These are phyloP conservation scores for Vidua macroura DNA, from an alignment of 2,113 vertebrate genomes.

Conservation along the genomic window DNA sequence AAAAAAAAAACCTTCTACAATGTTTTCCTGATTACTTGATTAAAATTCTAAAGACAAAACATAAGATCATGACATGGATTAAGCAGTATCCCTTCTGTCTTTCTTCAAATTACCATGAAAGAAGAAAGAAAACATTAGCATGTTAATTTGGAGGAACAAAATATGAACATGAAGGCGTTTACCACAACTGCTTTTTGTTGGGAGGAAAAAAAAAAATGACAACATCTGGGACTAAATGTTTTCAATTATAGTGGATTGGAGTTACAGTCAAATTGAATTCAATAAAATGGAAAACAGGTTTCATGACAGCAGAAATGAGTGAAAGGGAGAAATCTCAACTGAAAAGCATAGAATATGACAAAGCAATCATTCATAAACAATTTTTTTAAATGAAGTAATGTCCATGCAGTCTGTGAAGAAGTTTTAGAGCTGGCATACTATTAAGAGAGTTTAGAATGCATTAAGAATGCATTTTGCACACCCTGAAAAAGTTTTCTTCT, in stretches of 20 bases:
- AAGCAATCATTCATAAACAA: not conserved
- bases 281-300: constrained; percentile 23
- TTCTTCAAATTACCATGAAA: not conserved
- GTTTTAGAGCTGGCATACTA: not conserved
- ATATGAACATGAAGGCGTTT: not conserved
- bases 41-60: not conserved
- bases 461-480: not conserved
- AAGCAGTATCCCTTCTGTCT: not conserved
- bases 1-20: not conserved
- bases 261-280: constrained; percentile 9
- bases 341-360: not conserved
- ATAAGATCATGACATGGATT: not conserved
- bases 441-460: not conserved
- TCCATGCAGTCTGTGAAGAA: not conserved
- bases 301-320: not conserved
- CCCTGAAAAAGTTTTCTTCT: not conserved
- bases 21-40: not conserved
- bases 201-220: not conserved
- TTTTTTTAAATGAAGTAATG: not conserved
- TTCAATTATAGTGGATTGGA: constrained; percentile 1
- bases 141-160: not conserved
- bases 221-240: not conserved
- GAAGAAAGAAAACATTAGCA: not conserved
- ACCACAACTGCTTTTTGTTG: not conserved
- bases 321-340: not conserved